Evolutionary conservation across 2,113 vertebrate species (phyloP).

Genomic region (Campylomormyrus numenius): DNA sequence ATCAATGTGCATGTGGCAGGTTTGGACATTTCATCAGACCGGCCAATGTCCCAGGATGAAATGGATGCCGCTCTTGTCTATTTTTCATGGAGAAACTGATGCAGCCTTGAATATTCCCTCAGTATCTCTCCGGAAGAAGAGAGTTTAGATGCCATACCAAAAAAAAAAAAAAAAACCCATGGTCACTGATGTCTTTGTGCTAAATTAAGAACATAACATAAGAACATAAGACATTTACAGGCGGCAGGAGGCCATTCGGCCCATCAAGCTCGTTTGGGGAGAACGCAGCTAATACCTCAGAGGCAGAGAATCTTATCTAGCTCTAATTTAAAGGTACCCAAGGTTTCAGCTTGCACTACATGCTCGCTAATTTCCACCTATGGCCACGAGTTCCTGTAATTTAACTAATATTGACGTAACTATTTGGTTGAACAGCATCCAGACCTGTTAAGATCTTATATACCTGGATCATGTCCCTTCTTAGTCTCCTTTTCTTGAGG

Average conservation of each 20-base stretch:
- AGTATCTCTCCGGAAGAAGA: neutral
- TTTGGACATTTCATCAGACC: neutral
- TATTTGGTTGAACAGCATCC: no score
- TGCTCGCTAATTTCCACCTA: no score
- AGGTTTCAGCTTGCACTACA: no score
- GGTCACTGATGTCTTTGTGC: neutral
- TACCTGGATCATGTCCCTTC: no score
- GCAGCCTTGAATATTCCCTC: neutral
- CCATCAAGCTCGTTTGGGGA: neutral
- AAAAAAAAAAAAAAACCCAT: neutral
- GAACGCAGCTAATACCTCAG: neutral
- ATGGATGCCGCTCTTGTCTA: neutral
- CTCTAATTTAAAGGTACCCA: no score
- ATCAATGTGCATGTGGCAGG: neutral
- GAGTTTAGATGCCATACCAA: neutral
- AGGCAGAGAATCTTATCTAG: no score
- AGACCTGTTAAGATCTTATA: no score
- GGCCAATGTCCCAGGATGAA: neutral
- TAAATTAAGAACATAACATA: neutral
- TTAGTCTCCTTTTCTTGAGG: no score
- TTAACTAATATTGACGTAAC: no score
- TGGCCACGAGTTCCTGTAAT: no score
- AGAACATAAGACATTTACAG: neutral
- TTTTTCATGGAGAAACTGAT: neutral
- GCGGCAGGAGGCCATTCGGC: no score